phyloP scores from a whole-genome alignment of 2,113 vertebrate genomes.

The Brachyhypopomus gauderio region DNA sequence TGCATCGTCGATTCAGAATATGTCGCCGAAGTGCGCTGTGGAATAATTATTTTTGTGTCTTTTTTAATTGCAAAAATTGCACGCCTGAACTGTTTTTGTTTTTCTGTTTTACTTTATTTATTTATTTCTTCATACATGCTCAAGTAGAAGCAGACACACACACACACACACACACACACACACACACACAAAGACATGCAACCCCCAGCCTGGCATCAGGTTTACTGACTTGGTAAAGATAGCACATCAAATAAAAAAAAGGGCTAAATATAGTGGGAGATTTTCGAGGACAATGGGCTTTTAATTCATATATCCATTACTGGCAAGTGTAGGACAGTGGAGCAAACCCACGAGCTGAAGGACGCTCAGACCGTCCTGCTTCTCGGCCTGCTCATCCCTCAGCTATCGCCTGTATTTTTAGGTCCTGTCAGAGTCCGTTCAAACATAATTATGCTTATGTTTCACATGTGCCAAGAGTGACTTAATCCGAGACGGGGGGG shows the following conservation, averaged over 20 bases:
- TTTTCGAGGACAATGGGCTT: slow-evolving; percentile 75
- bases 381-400: slow-evolving; percentile 72
- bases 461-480: slow-evolving; percentile 64
- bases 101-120: slow-evolving; percentile 56
- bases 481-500: slow-evolving; percentile 51
- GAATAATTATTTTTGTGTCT: slow-evolving; percentile 82
- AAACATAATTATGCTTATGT: slow-evolving; percentile 74
- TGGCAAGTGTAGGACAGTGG: slow-evolving; percentile 66
- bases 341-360: slow-evolving; percentile 68
- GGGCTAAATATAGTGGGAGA: slow-evolving; percentile 71
- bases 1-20: slow-evolving; percentile 77
- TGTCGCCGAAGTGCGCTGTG: slow-evolving; percentile 73
- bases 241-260: slow-evolving; percentile 45
- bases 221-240: slow-evolving; percentile 54
- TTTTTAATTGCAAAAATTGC: slow-evolving; percentile 80
- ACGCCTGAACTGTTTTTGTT: slow-evolving; percentile 70
- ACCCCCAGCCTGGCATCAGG: slow-evolving; percentile 13
- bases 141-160: slow-evolving; percentile 59
- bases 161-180: slow-evolving; percentile 48
- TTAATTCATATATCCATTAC: slow-evolving; percentile 75
- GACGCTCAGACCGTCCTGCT: slow-evolving; percentile 60
- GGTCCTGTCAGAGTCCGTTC: slow-evolving; percentile 67
- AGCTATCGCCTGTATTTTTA: slow-evolving; percentile 79
- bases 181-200: slow-evolving; percentile 31
- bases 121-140: slow-evolving; percentile 62